These are phyloP conservation scores for Noctua fimbriata DNA, from an alignment of 2,888 invertebrate genomes.

Conservation along the genomic window DNA sequence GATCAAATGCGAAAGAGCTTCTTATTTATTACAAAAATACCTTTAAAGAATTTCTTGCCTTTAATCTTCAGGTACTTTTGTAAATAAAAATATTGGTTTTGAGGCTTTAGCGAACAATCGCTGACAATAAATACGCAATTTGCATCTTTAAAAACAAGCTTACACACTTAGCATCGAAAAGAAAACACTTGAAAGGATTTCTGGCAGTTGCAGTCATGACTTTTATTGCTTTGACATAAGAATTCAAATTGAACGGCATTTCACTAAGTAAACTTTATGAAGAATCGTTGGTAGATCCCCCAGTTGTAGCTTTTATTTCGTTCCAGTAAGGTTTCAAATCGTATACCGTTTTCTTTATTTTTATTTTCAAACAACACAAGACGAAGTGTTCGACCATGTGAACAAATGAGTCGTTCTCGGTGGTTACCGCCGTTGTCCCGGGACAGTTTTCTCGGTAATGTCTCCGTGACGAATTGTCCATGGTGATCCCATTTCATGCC, in stretches of 20 bases:
- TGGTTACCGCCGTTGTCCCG: constrained; percentile 58
- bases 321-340: constrained; percentile 29
- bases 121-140: constrained; percentile 59
- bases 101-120: constrained; percentile 64
- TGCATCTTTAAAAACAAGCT: constrained; percentile 51
- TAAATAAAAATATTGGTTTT: constrained; percentile 65
- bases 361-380: constrained; percentile 8
- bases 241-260: constrained; percentile 23
- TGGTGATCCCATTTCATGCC: constrained; percentile 59
- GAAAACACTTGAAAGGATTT: constrained; percentile 33
- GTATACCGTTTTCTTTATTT: constrained; percentile 9
- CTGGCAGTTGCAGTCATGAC: background rate
- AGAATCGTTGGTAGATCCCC: background rate
- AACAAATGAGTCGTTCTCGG: constrained; percentile 53
- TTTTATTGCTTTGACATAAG: constrained; percentile 26
- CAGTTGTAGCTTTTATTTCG: background rate
- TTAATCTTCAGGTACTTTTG: constrained; percentile 17
- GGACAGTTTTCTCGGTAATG: constrained; percentile 50
- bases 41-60: constrained; percentile 8
- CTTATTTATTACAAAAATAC: constrained; percentile 1
- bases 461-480: constrained; percentile 51
- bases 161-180: constrained; percentile 54
- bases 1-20: background rate
- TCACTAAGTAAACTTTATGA: constrained; percentile 1
- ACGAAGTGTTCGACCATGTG: constrained; percentile 37